Conservation (phyloP, 2,797 vertebrate genomes). For the Ambastaia sidthimunki region DNA sequence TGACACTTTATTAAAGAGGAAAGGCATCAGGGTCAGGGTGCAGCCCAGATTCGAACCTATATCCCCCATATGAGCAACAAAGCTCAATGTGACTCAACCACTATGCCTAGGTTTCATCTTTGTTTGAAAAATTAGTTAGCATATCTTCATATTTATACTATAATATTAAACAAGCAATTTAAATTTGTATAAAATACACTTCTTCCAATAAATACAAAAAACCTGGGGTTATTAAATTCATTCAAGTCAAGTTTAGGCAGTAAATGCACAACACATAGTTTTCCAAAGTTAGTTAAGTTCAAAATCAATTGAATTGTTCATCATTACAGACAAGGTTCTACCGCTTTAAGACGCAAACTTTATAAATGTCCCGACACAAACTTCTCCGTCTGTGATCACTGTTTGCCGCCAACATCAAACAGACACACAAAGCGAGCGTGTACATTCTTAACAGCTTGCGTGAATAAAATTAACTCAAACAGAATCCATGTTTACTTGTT, state of each 20-base stretch:
- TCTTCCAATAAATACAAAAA: too few relatives aligned
- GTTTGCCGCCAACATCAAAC: slow-evolving; percentile 45
- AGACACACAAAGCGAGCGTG: slow-evolving; percentile 16
- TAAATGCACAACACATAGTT: too few relatives aligned
- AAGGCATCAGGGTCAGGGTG: neutral
- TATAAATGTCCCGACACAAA: slow-evolving; percentile 12
- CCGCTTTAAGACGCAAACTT: neutral
- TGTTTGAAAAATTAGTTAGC: neutral
- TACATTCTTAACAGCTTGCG: slow-evolving; percentile 21
- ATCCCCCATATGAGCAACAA: neutral
- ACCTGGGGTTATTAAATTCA: too few relatives aligned
- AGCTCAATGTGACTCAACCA: neutral
- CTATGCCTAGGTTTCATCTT: neutral
- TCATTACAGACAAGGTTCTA: too few relatives aligned
- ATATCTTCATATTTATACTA: neutral
- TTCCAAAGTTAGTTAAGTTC: too few relatives aligned
- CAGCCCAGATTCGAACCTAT: neutral
- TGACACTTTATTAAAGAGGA: neutral
- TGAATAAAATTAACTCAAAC: slow-evolving; percentile 8
- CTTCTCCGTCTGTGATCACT: slow-evolving; percentile 16
- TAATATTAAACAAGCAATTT: too few relatives aligned
- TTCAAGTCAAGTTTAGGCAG: too few relatives aligned
- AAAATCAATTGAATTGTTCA: too few relatives aligned
- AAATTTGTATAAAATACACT: too few relatives aligned
- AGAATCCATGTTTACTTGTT: neutral